A percentile compares a stretch with the other conserved stretches of the same genome.
phyloP scores from a whole-genome alignment of 1,140 invertebrate species.

The Drosophila serrata region DNA sequence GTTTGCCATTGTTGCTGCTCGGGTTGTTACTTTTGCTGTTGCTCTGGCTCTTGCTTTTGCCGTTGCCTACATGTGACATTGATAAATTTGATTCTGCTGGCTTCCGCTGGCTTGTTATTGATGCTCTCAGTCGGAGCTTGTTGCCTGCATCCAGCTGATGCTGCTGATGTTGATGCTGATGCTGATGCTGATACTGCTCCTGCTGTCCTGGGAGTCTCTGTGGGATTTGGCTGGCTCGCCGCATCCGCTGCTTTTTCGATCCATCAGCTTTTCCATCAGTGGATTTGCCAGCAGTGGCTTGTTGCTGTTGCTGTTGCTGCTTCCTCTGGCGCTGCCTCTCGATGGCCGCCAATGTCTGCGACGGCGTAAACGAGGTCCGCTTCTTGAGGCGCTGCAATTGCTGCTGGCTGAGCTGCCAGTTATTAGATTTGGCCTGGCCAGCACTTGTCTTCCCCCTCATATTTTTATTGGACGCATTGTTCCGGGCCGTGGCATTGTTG shows the following conservation, averaged over 20 bases:
- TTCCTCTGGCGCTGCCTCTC: constrained; percentile 72
- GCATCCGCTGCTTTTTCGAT: constrained; percentile 72
- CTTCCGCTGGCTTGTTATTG: constrained; percentile 51
- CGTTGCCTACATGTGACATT: constrained; percentile 76
- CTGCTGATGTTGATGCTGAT: constrained; percentile 47
- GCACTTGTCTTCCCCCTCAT: constrained; percentile 61
- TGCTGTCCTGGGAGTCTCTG: constrained; percentile 32
- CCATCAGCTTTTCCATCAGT: constrained; percentile 81
- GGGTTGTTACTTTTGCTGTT: constrained; percentile 33
- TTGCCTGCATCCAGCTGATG: constrained; percentile 58
- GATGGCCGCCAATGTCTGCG: constrained; percentile 77
- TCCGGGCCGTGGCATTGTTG: constrained; percentile 51
- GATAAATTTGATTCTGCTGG: constrained; percentile 84
- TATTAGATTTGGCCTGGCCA: constrained; percentile 75
- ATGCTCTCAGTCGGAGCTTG: constrained; percentile 49
- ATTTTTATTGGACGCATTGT: constrained; percentile 70
- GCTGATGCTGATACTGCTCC: constrained; percentile 42
- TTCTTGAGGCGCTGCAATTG: constrained; percentile 81
- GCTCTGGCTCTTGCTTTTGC: constrained; percentile 27
- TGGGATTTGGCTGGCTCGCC: constrained; percentile 45
- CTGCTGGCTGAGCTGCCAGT: constrained; percentile 71
- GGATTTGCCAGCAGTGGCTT: constrained; percentile 53
- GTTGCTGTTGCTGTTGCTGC: constrained; percentile 43
- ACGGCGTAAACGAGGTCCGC: constrained; percentile 84
- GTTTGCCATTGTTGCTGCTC: constrained; percentile 66